A percentile compares a stretch with the other conserved stretches of the same genome.
phyloP scores from a whole-genome alignment of 2,888 invertebrate genomes.

The Andrena bucephala region DNA sequence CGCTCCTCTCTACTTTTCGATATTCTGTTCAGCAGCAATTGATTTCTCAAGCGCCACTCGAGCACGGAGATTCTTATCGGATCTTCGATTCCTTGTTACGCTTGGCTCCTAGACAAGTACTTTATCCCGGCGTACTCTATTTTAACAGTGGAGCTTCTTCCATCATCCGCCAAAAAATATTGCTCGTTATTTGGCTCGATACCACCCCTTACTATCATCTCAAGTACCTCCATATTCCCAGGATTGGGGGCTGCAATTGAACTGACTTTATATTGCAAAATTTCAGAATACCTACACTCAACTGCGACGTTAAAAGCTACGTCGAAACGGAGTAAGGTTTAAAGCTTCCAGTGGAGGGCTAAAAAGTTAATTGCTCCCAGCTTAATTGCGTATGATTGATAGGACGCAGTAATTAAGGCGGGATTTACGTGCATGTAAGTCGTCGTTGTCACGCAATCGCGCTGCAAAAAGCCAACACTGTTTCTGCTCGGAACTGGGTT shows the following conservation, averaged over 20 bases:
- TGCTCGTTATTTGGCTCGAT: not conserved
- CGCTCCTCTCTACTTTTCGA: not conserved
- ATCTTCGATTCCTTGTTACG: slow-evolving; percentile 15
- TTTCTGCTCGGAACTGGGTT: slow-evolving; percentile 42
- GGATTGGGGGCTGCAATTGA: too few relatives aligned
- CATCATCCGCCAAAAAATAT: not conserved
- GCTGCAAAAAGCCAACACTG: not conserved
- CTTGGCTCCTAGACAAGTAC: not conserved
- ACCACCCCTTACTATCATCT: too few relatives aligned
- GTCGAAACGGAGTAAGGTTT: not conserved
- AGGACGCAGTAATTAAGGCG: slow-evolving; percentile 17
- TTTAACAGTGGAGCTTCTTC: not conserved
- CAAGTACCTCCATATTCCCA: too few relatives aligned
- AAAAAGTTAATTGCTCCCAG: slow-evolving; percentile 3
- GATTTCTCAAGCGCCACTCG: slow-evolving; percentile 20
- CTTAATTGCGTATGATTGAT: not conserved
- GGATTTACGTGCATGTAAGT: slow-evolving; percentile 23
- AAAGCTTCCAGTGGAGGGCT: not conserved
- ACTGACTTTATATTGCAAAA: not conserved
- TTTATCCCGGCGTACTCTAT: not conserved
- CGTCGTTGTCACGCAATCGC: slow-evolving; percentile 32
- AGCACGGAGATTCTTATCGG: not conserved
- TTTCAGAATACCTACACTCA: not conserved
- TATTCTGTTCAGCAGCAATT: not conserved
- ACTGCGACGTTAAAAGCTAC: not conserved